Evolutionary conservation across 1,140 invertebrate species (phyloP), one percentile per base, ranked within the genome.

Genomic region (Zaprionus taronus): DNA sequence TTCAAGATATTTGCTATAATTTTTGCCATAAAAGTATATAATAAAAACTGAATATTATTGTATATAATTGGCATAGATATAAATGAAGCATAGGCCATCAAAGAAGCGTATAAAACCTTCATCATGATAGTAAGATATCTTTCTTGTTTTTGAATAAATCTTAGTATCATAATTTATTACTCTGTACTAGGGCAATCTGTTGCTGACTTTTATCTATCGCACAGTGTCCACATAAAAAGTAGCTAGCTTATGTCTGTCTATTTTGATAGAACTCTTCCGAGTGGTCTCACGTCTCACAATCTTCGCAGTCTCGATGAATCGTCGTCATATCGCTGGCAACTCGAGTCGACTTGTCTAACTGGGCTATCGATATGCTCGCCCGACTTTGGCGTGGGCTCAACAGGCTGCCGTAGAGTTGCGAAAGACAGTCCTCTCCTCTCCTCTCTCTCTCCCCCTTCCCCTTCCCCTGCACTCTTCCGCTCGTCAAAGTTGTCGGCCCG

Each of bases 301-400:
- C 9, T 34, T 34, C 3, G 4, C 31, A 34, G 31, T 15, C 15
- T n/a, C 14, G 41, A 47, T 47, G n/a, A 17, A 47, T 47, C 41
- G n/a, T 20, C 41, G n/a, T 44, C 41, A 9, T 55, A 63, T 63
- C 58, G 47, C 22, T 70, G 5, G 47, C 17, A 41, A 62, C 58
- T 53, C 36, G 41, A 56, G 9, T 17, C 41, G 41, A n/a, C 17
- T 14, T 7, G 47, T 51, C 20, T 24, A 51, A 51, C 47, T 51
- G 47, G 38, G 36, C 49, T 57, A 72, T 72, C 55, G 36, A 66
- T 66, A 38, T 7, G 20, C 55, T 34, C 14, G 31, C 4, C 34
- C 6, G 14, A 12, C 26, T 24, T 22, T 7, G 14, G 70, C 31
- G 56, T 73, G 60, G 72, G 64, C 65, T 55, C 49, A 41, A 71